phyloP scores from a whole-genome alignment of 2,888 invertebrate species.

The Orgyia antiqua region DNA sequence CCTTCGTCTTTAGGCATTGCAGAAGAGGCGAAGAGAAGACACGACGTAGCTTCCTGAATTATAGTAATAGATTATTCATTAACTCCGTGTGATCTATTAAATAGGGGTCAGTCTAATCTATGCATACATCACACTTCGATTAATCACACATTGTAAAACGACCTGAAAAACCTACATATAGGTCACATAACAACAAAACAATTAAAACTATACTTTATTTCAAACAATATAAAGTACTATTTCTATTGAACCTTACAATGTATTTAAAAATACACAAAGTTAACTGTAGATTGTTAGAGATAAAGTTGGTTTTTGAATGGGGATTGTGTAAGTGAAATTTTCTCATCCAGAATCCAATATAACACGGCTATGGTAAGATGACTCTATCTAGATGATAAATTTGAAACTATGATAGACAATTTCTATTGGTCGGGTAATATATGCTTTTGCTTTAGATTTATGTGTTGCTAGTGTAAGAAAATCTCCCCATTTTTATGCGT shows the following conservation, averaged over 20 bases:
- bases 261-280: too few species aligned
- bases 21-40: too few species aligned
- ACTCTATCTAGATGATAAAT: slow-evolving; percentile 15
- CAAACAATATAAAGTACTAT: slow-evolving; percentile 3
- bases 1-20: too few species aligned
- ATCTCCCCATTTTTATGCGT: slow-evolving; percentile 1
- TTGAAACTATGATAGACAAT: slow-evolving; percentile 27
- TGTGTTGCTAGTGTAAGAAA: slow-evolving; percentile 20
- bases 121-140: too few species aligned
- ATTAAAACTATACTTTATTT: too few species aligned
- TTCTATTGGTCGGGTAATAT: slow-evolving; percentile 35
- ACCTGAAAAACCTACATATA: slow-evolving; percentile 11
- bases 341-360: slow-evolving; percentile 29
- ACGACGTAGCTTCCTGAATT: too few species aligned
- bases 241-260: slow-evolving; percentile 5
- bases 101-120: too few species aligned
- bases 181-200: slow-evolving; percentile 13
- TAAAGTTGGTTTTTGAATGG: too few species aligned
- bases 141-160: slow-evolving; percentile 24
- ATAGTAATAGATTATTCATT: too few species aligned
- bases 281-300: too few species aligned
- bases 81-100: too few species aligned
- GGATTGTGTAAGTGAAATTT: slow-evolving; percentile 2
- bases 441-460: slow-evolving; percentile 19
- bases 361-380: slow-evolving; percentile 28